Conservation (phyloP, 1,140 invertebrate genomes). For the Drosophila rufa region DNA sequence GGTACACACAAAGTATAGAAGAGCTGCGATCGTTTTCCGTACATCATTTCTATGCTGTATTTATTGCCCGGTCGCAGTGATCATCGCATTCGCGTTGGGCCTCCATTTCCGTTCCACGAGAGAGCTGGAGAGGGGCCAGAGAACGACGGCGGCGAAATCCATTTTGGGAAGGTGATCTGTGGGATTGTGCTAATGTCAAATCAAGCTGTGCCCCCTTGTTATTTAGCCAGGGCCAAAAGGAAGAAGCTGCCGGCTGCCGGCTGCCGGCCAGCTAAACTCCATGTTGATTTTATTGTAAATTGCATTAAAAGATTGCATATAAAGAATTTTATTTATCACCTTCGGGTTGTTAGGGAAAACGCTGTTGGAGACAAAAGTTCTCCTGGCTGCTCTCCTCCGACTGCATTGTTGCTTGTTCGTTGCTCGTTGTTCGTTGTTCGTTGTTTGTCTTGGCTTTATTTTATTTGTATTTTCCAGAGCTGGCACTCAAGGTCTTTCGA, state of each 20-base stretch:
- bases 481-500: conserved; percentile 73
- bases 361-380: conserved; percentile 83
- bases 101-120: conserved; percentile 70
- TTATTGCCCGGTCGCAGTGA: conserved; percentile 77
- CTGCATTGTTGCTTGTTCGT: conserved; percentile 63
- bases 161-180: conserved; percentile 84
- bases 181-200: conserved; percentile 85
- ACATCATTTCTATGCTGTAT: conserved; percentile 83
- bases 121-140: conserved; percentile 15
- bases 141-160: conserved; percentile 73
- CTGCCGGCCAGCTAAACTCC: conserved; percentile 67
- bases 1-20: conserved; percentile 4
- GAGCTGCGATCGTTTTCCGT: conserved; percentile 75
- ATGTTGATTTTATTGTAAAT: conserved; percentile 85
- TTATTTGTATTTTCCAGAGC: conserved; percentile 29
- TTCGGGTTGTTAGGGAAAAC: conserved; percentile 82
- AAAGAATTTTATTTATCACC: conserved; percentile 85
- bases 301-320: conserved; percentile 84
- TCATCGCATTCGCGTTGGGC: conserved; percentile 60
- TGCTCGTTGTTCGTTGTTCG: conserved; percentile 64
- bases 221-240: conserved; percentile 73
- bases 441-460: conserved; percentile 69
- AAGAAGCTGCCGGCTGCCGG: conserved; percentile 34
- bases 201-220: conserved; percentile 85
- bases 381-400: conserved; percentile 20